Conservation (phyloP, 1,140 invertebrate genomes). For the Cylas formicarius region DNA sequence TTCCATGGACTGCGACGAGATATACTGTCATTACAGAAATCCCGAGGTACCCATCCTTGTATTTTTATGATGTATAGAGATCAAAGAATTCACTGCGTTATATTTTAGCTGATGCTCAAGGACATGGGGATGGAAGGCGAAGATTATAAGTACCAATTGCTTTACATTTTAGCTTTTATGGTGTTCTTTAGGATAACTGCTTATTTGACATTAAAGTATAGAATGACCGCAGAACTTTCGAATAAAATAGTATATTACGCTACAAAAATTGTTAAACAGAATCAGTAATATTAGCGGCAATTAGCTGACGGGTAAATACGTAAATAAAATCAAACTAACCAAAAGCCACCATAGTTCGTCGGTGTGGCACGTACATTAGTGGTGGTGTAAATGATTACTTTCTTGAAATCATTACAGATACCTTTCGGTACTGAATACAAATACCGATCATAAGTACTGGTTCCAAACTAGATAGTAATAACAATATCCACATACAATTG, state of each 20-base stretch:
- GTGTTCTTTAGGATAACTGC: constrained; percentile 25
- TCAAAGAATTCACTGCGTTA: neutral
- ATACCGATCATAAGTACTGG: no score
- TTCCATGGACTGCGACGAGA: constrained; percentile 44
- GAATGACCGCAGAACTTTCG: constrained; percentile 27
- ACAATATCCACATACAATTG: no score
- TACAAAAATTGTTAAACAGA: constrained; percentile 30
- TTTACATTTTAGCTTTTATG: constrained; percentile 19
- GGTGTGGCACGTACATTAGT: no score
- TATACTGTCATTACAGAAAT: constrained; percentile 51
- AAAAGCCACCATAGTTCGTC: no score
- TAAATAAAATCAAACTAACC: no score
- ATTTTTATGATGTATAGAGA: neutral
- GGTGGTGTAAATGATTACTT: no score
- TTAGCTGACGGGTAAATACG: no score
- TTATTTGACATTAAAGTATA: constrained; percentile 28
- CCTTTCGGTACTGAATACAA: no score
- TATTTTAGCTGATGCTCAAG: constrained; percentile 19
- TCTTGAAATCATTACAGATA: no score
- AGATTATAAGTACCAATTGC: constrained; percentile 17
- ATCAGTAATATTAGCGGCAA: no score
- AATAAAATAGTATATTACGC: constrained; percentile 27
- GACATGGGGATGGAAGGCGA: constrained; percentile 30
- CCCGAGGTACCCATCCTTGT: constrained; percentile 16
- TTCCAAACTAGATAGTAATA: no score